phyloP scores from a whole-genome alignment of 2,888 invertebrate species.

The Synergus japonicus region DNA sequence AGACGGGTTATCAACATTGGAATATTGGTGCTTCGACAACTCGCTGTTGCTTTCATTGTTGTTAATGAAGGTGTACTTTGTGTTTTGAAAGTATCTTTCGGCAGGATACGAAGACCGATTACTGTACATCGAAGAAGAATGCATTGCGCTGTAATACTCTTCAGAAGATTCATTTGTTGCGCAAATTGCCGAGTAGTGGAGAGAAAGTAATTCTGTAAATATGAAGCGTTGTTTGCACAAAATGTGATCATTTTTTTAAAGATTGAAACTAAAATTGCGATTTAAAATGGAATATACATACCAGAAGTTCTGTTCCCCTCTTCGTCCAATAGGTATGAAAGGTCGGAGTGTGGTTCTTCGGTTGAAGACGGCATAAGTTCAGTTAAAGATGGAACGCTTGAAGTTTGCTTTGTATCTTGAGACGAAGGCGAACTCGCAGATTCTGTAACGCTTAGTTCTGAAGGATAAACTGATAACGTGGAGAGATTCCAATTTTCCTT shows the following conservation, averaged over 20 bases:
- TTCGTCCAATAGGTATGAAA: slow-evolving; percentile 79
- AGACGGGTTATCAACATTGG: slow-evolving; percentile 58
- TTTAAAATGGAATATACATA: slow-evolving; percentile 60
- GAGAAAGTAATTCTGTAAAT: slow-evolving; percentile 69
- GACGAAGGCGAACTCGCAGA: slow-evolving; percentile 56
- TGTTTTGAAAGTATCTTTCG: slow-evolving; percentile 65
- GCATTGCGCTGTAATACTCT: slow-evolving; percentile 71
- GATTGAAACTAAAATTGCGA: slow-evolving; percentile 44
- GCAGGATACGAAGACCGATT: slow-evolving; percentile 61
- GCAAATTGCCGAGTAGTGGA: slow-evolving; percentile 73
- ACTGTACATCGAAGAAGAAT: slow-evolving; percentile 67
- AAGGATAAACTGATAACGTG: slow-evolving; percentile 64
- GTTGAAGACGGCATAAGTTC: slow-evolving; percentile 71
- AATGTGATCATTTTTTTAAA: not conserved
- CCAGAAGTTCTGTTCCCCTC: slow-evolving; percentile 78
- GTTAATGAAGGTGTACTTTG: slow-evolving; percentile 65
- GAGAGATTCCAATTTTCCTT: slow-evolving; percentile 74
- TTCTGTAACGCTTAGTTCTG: slow-evolving; percentile 59
- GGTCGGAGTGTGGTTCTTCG: slow-evolving; percentile 74
- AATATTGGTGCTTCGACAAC: slow-evolving; percentile 61
- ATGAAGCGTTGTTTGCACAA: slow-evolving; percentile 28
- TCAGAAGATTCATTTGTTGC: slow-evolving; percentile 62
- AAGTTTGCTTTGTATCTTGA: slow-evolving; percentile 63
- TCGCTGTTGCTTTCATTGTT: slow-evolving; percentile 67
- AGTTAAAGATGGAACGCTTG: slow-evolving; percentile 61